phyloP scores from a whole-genome alignment of 2,888 invertebrate genomes.

The Hirudinaria manillensis region DNA sequence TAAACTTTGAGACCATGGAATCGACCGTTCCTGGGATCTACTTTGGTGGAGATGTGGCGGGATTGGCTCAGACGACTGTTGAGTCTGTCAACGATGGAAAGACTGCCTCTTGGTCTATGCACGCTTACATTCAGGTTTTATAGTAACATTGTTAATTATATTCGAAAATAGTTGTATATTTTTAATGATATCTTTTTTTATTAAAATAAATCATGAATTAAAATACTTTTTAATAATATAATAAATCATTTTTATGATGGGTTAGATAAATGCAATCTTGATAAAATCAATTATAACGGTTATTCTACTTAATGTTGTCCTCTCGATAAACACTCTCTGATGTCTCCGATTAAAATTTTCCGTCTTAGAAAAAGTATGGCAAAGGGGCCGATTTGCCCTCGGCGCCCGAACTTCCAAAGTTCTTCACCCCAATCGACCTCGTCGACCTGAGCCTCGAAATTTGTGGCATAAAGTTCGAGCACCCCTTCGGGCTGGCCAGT shows the following conservation, averaged over 20 bases:
- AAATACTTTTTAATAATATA: too few relatives aligned
- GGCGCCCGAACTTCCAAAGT: conserved; percentile 75
- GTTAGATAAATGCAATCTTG: too few relatives aligned
- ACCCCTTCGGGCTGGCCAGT: conserved; percentile 93
- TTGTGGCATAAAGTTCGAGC: conserved; percentile 86
- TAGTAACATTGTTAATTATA: not conserved
- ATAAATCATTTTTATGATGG: too few relatives aligned
- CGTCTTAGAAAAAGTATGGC: conserved; percentile 11
- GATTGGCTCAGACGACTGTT: conserved; percentile 90
- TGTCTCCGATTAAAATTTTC: not conserved
- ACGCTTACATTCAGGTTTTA: conserved; percentile 79
- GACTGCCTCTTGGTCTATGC: conserved; percentile 90
- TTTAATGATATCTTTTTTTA: too few relatives aligned
- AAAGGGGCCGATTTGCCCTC: conserved; percentile 48
- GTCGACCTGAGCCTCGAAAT: conserved; percentile 88
- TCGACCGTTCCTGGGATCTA: conserved; percentile 74
- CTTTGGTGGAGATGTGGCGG: conserved; percentile 89
- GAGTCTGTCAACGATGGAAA: conserved; percentile 98
- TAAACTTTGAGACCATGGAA: conserved; percentile 72
- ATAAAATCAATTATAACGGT: too few relatives aligned
- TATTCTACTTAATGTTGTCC: too few relatives aligned
- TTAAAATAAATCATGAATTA: too few relatives aligned
- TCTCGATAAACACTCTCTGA: too few relatives aligned
- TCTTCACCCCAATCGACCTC: conserved; percentile 83
- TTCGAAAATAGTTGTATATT: too few relatives aligned